These are phyloP conservation scores for Palythoa grandis DNA, from an alignment of 92 coral and sea anemone genomes.

Conservation along the genomic window DNA sequence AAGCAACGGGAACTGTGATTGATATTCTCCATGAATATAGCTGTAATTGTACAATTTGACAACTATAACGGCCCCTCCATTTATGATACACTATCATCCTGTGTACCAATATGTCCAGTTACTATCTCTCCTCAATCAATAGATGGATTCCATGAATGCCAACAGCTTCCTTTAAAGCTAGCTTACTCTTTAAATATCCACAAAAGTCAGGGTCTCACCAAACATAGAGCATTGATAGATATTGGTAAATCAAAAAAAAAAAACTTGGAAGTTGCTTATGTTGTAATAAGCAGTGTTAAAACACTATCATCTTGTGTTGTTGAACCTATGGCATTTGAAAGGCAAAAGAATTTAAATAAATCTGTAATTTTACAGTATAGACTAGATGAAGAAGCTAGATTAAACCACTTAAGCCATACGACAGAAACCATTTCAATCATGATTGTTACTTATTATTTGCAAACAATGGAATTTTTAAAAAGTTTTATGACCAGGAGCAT, in stretches of 20 bases:
- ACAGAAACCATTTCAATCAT: constrained; percentile 1
- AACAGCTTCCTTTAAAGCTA: neutral
- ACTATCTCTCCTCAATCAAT: neutral
- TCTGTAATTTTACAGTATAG: neutral
- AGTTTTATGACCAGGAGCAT: too few relatives aligned
- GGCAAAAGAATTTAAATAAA: neutral
- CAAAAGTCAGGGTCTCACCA: neutral
- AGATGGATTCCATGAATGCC: neutral
- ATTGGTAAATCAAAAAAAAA: constrained; percentile 1
- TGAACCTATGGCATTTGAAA: neutral
- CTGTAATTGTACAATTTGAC: neutral
- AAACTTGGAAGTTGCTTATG: neutral
- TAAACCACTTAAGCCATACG: neutral
- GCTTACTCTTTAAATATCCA: neutral
- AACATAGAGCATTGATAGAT: too few relatives aligned
- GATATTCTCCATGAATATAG: neutral
- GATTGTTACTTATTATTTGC: too few relatives aligned
- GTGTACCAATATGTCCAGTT: neutral
- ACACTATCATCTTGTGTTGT: neutral
- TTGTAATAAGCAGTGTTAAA: neutral
- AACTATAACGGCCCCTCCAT: neutral
- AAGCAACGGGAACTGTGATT: too few relatives aligned
- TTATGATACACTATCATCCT: neutral
- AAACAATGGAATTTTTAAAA: too few relatives aligned
- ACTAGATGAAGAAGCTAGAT: neutral